phyloP scores from a whole-genome alignment of 2,113 vertebrate species.

The Proterorhinus semilunaris region DNA sequence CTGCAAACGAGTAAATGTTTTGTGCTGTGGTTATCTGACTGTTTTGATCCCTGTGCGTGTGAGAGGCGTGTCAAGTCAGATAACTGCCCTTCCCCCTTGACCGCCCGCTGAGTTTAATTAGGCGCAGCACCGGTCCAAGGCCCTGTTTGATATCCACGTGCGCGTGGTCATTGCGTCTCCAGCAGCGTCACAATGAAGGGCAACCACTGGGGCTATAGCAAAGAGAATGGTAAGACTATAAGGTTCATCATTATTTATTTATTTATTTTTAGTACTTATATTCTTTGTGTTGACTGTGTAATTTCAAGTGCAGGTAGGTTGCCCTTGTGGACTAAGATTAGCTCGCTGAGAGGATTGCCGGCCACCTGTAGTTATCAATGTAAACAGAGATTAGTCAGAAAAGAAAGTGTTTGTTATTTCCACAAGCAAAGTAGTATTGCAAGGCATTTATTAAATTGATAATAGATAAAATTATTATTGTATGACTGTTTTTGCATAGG shows the following conservation, averaged over 20 bases:
- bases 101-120: slow-evolving; percentile 40
- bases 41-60: neutral
- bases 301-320: neutral
- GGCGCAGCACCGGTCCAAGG: slow-evolving; percentile 19
- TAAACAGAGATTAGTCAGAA: neutral
- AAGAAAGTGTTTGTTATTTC: neutral
- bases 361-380: slow-evolving; percentile 17
- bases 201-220: slow-evolving; percentile 90
- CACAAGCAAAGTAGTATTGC: too few species aligned
- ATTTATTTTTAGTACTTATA: neutral
- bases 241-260: too few species aligned
- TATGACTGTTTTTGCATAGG: neutral
- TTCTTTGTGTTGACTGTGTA: neutral
- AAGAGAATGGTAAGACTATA: slow-evolving; percentile 85
- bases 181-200: slow-evolving; percentile 79
- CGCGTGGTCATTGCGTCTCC: neutral
- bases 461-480: neutral
- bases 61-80: slow-evolving; percentile 50
- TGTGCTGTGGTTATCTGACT: neutral
- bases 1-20: neutral
- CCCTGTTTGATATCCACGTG: slow-evolving; percentile 14
- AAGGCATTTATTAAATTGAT: neutral
- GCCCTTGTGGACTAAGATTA: slow-evolving; percentile 60
- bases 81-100: slow-evolving; percentile 43
- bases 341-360: slow-evolving; percentile 40